Conservation (phyloP, 2,113 vertebrate species). For the Platichthys flesus region DNA sequence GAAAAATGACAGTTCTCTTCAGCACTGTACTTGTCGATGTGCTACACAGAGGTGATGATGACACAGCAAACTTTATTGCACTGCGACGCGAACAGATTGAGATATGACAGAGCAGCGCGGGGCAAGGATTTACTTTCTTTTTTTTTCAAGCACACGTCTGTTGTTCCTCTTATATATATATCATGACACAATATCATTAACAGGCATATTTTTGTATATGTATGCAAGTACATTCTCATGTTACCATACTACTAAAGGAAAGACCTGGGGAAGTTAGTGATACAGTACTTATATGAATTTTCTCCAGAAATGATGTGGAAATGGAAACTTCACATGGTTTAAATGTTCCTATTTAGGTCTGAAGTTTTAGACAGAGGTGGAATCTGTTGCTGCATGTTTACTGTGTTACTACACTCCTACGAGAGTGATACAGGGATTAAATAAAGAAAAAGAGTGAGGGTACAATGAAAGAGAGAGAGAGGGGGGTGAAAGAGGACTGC, state of each 20-base stretch:
- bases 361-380: neutral
- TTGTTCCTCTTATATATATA: neutral
- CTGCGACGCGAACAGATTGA: constrained; percentile 30
- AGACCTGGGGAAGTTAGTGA: neutral
- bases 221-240: neutral
- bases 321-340: too few species aligned
- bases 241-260: neutral
- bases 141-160: neutral
- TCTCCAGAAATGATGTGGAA: neutral
- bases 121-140: constrained; percentile 20
- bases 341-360: neutral
- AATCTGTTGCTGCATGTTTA: neutral
- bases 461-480: too few species aligned
- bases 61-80: constrained; percentile 64
- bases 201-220: too few species aligned
- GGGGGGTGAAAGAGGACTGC: constrained; percentile 9
- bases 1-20: constrained; percentile 30
- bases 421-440: neutral
- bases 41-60: constrained; percentile 59
- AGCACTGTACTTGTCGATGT: constrained; percentile 43
- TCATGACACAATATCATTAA: neutral
- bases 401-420: neutral
- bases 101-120: constrained; percentile 23
- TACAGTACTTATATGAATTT: neutral
- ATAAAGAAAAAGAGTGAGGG: neutral